Base-by-base conservation (phyloP, 1,140 invertebrate genomes). In the Magallana ariakensis region DNA sequence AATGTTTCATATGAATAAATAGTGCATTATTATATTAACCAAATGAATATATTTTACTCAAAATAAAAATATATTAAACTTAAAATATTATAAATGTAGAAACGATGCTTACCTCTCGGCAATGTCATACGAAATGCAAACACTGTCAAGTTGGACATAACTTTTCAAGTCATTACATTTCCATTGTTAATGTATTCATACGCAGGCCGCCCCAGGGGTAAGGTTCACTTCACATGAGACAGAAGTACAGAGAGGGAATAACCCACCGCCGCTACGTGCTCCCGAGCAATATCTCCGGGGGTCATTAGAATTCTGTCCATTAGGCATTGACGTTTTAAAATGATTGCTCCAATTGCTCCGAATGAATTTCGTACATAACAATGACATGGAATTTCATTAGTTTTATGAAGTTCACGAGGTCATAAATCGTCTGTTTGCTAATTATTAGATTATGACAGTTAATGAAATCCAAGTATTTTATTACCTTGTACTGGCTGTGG, bases 121-220 rank as follows among this genome's bases (percentile, higher is more conserved):
- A 26, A 19, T 75, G 22, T 75, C 22, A 26, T 26, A 26, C 66
- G 66, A 75, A 75, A 75, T 75, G 66, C 66, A 75, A 75, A 75
- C 66, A 75, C 33, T 75, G 22, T 26, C 8, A 33, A 75, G 66
- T 26, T 11, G 22, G 22, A 75, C 33, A 75, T 26, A 75, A 26
- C 66, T 46, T 75, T 75, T 75, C 66, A 75, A 75, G 66, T 75
- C 66, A 13, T 75, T 75, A 75, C 66, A 75, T 75, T 13, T 66
- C 66, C 66, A 26, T 75, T 75, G 66, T 75, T 22, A 75, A 33
- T 26, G 66, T 75, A 75, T 75, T 75, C 66, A 75, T 75, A 75
- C 22, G 19, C 66, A 75, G 33, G 22, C 66, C 62, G 9, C 33
- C 33, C 33, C 33, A 5, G 66, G 66, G 66, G 66, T 26, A 75